phyloP scores from a whole-genome alignment of 2,888 invertebrate genomes.

The Hirtodrosophila histrioides region DNA sequence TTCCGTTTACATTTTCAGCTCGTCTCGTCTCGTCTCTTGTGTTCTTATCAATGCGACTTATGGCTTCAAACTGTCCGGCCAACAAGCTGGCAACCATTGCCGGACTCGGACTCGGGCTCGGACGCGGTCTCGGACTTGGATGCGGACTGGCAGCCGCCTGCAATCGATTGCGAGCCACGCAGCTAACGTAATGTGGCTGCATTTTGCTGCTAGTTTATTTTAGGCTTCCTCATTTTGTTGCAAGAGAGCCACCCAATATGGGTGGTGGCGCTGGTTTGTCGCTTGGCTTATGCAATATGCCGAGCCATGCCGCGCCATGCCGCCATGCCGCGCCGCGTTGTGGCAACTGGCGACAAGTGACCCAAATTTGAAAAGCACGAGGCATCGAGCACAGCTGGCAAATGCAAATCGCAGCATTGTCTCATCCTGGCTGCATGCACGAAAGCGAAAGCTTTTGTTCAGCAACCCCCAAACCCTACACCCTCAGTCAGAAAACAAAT shows the following conservation, averaged over 20 bases:
- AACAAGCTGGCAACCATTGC: slow-evolving; percentile 22
- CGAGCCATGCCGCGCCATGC: slow-evolving; percentile 10
- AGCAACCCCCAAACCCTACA: not conserved
- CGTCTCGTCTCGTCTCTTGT: not conserved
- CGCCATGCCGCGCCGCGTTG: slow-evolving; percentile 28
- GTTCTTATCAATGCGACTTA: slow-evolving; percentile 74
- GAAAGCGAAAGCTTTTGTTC: slow-evolving; percentile 56
- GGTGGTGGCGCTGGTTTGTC: slow-evolving; percentile 34
- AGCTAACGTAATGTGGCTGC: slow-evolving; percentile 55
- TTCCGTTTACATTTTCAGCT: slow-evolving; percentile 20
- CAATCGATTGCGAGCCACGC: slow-evolving; percentile 46
- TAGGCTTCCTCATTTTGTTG: slow-evolving; percentile 77
- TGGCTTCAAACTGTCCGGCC: slow-evolving; percentile 67
- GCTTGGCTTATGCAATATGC: slow-evolving; percentile 49
- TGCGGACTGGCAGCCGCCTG: slow-evolving; percentile 25
- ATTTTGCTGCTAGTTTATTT: slow-evolving; percentile 57
- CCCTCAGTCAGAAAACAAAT: not conserved
- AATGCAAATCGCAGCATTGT: slow-evolving; percentile 46
- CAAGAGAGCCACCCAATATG: slow-evolving; percentile 47
- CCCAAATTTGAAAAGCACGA: slow-evolving; percentile 46
- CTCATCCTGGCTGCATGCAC: slow-evolving; percentile 38
- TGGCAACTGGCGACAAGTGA: slow-evolving; percentile 49
- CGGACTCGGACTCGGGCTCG: slow-evolving; percentile 26
- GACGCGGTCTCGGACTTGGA: slow-evolving; percentile 27
- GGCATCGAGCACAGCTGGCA: slow-evolving; percentile 15